phyloP scores from a whole-genome alignment of 2,797 vertebrate genomes.

The Cephalopachus bancanus region DNA sequence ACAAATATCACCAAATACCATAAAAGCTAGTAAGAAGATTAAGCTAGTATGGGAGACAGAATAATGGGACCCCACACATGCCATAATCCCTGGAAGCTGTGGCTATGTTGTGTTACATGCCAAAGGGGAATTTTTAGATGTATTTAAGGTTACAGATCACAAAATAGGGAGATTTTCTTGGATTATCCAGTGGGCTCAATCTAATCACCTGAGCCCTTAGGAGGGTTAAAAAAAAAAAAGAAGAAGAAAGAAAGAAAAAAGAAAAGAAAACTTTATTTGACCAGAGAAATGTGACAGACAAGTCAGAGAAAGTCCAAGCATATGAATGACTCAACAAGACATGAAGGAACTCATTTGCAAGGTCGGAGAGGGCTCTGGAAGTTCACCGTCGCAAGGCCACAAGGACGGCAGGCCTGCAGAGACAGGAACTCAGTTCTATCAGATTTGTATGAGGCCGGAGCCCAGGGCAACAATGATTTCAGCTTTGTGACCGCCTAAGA shows the following conservation, averaged over 20 bases:
- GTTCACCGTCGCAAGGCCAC: not conserved
- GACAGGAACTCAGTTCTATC: not conserved
- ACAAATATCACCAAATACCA: not conserved
- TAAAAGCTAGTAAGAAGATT: not conserved
- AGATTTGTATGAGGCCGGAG: not conserved
- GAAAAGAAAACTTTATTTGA: not conserved
- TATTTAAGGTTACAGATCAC: not conserved
- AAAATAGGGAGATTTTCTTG: not conserved
- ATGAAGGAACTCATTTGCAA: no score
- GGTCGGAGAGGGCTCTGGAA: not conserved
- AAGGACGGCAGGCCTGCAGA: no score
- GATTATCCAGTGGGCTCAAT: not conserved
- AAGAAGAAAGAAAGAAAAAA: not conserved
- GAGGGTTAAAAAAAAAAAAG: no score
- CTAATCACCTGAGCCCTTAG: no score
- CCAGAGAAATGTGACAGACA: not conserved
- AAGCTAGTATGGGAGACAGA: not conserved
- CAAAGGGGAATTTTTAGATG: not conserved
- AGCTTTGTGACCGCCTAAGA: not conserved
- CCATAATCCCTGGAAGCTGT: no score
- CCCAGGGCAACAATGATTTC: not conserved
- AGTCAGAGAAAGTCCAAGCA: not conserved
- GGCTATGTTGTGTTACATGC: not conserved
- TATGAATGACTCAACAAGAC: not conserved
- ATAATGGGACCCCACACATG: no score